These are phyloP conservation scores for Ephialtes manifestator DNA, from an alignment of 2,888 invertebrate species.

Conservation along the genomic window DNA sequence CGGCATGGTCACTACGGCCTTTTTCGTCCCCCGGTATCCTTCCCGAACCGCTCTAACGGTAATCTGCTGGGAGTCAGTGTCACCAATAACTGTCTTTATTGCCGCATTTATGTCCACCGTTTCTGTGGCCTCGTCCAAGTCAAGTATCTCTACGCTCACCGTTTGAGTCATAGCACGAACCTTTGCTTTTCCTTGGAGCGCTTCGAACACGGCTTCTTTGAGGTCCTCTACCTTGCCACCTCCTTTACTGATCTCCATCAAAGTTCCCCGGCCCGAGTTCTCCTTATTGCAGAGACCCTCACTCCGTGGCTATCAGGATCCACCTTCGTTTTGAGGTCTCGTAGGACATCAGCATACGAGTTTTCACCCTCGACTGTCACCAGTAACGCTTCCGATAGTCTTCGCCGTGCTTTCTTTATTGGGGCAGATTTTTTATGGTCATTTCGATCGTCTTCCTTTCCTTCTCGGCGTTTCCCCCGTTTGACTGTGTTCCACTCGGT, in stretches of 20 bases:
- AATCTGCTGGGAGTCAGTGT: background rate
- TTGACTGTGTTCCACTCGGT: background rate
- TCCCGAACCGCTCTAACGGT: background rate
- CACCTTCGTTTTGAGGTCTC: slow-evolving; percentile 11
- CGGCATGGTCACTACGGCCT: background rate
- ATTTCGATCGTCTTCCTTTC: background rate
- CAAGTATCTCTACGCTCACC: slow-evolving; percentile 33
- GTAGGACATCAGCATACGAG: slow-evolving; percentile 35
- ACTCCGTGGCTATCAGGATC: slow-evolving; percentile 20
- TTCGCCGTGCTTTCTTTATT: background rate
- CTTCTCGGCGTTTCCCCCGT: background rate
- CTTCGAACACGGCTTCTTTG: slow-evolving; percentile 13
- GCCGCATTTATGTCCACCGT: slow-evolving; percentile 3
- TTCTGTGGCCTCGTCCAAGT: slow-evolving; percentile 40
- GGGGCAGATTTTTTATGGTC: background rate
- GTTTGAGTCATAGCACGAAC: slow-evolving; percentile 19
- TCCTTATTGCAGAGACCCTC: slow-evolving; percentile 11
- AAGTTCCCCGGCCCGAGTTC: slow-evolving; percentile 21
- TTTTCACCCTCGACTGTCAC: background rate
- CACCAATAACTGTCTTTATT: background rate
- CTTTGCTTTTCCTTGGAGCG: background rate
- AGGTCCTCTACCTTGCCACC: slow-evolving; percentile 18
- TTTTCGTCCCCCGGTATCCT: background rate
- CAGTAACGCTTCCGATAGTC: background rate
- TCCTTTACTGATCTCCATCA: slow-evolving; percentile 19